Conservation (phyloP, 2,797 vertebrate genomes). For the Tragelaphus eurycerus region DNA sequence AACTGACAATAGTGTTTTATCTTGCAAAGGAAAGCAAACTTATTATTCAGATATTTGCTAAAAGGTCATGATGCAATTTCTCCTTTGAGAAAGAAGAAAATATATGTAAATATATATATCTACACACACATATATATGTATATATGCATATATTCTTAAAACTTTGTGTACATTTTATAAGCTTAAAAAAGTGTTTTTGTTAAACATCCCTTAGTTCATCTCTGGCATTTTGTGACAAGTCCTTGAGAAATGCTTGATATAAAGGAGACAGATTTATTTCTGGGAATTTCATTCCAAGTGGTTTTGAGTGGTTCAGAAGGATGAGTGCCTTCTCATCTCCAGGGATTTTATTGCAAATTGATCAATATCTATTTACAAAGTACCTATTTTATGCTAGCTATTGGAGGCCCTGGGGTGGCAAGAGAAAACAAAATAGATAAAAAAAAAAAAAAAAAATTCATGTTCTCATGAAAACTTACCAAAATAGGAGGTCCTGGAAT, state of each 20-base stretch:
- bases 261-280: neutral
- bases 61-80: neutral
- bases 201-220: neutral
- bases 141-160: neutral
- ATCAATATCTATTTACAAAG: neutral
- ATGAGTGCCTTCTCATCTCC: neutral
- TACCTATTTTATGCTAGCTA: neutral
- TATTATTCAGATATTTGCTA: neutral
- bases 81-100: neutral
- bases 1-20: neutral
- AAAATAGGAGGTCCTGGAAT: neutral
- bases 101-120: neutral
- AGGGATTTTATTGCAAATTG: neutral
- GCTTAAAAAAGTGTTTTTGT: neutral
- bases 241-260: neutral
- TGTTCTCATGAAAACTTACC: neutral
- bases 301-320: neutral
- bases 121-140: neutral
- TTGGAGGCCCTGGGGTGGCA: neutral
- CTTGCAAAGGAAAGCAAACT: neutral
- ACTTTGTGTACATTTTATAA: neutral
- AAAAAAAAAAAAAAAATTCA: neutral
- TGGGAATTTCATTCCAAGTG: neutral
- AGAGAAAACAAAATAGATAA: neutral
- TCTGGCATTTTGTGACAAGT: neutral